A percentile compares a stretch with the other conserved stretches of the same genome.
Evolutionary conservation across 2,888 invertebrate species (phyloP).

Genomic region (Aricia artaxerxes): DNA sequence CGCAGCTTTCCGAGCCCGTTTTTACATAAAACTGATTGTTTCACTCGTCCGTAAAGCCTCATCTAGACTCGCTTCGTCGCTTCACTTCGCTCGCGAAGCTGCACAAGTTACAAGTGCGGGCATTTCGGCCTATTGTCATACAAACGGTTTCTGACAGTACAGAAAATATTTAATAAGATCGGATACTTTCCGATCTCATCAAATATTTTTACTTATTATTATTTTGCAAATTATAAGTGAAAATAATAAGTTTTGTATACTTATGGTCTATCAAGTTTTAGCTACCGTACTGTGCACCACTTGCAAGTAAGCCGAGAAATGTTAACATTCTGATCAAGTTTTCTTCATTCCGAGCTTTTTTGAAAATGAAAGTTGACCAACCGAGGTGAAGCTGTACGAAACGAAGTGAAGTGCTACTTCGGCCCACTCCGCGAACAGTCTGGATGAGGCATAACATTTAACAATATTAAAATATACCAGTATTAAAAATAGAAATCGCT

Average conservation of each 20-base stretch:
- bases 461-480: slow-evolving; percentile 29
- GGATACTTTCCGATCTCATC: too few species aligned
- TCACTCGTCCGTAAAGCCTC: slow-evolving; percentile 8
- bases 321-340: not conserved
- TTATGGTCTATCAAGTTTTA: too few species aligned
- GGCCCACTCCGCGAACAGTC: not conserved
- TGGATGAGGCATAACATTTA: not conserved
- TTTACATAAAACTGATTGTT: slow-evolving; percentile 24
- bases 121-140: too few species aligned
- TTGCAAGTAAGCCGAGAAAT: too few species aligned
- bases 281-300: too few species aligned
- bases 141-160: too few species aligned
- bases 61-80: not conserved
- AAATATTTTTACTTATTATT: too few species aligned
- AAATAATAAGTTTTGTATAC: too few species aligned
- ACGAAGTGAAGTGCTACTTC: not conserved
- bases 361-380: not conserved
- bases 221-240: too few species aligned
- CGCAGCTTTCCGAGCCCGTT: not conserved
- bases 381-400: not conserved
- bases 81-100: not conserved
- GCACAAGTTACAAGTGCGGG: too few species aligned
- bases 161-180: too few species aligned
- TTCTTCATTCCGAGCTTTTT: not conserved
- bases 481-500: slow-evolving; percentile 30